Evolutionary conservation across 2,888 invertebrate species (phyloP), one percentile per base, ranked within the genome.

Genomic region (Scaptomyza reducta): DNA sequence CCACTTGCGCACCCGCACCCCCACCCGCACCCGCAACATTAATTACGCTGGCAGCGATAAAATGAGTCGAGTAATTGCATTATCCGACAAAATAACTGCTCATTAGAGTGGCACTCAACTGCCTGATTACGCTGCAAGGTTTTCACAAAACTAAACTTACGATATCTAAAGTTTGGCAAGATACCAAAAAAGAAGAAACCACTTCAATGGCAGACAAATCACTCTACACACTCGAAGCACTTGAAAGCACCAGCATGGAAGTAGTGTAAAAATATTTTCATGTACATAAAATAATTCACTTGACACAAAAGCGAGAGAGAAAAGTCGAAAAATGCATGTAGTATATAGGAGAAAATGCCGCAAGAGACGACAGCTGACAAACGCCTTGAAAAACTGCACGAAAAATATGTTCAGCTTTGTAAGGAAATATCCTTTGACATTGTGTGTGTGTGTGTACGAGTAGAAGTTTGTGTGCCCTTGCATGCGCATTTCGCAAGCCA

Each of bases 41-140:
- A 50, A 50, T 54, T 65, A 44, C 38, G 46, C 13, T 16, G 27
- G 33, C 18, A 31, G 16, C 38, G 60, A 58, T 56, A 56, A 68
- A 60, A 53, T 49, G 40, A 38, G 42, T 49, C 47, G 56, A 49
- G 79, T 71, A 71, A 79, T 78, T 74, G 71, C 66, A 66, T 74
- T 77, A 62, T 61, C 55, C 61, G 71, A 62, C 69, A 70, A 71
- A 67, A 53, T 63, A 75, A 63, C 72, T 61, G 49, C 66, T 59
- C 65, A 62, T 71, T 66, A 68, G 41, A 16, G 50, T 38, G 40
- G 31, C n/a, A 9, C 5, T 31, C 31, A 31, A 10, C 10, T 18
- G 9, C 33, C 33, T 35, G 38, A 38, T 35, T n/a, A 38, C 9
- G 16, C 0, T 22, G 40, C n/a, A 41, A 40, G 11, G 1, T 25